Conservation (phyloP, 2,797 vertebrate genomes). For the Halcyon smyrnensis region DNA sequence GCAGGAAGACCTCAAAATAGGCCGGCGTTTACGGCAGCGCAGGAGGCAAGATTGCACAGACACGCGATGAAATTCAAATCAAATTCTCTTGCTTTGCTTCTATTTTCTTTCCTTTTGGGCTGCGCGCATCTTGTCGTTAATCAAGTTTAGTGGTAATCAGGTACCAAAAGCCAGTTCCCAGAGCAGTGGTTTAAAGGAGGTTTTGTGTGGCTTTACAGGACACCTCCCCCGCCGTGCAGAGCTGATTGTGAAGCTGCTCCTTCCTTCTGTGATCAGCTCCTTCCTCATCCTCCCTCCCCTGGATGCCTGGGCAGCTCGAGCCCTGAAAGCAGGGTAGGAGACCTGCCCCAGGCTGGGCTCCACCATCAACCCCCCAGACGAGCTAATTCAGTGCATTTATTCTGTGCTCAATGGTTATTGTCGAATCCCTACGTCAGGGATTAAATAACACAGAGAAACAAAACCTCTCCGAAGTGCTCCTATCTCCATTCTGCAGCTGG, state of each 20-base stretch:
- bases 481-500: neutral
- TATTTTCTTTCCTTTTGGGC: no score
- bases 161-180: neutral
- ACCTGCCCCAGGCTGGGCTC: neutral
- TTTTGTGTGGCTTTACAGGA: neutral
- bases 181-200: accelerated
- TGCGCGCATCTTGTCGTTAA: accelerated
- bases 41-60: neutral
- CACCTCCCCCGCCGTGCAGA: accelerated
- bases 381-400: accelerated
- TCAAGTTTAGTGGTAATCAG: neutral
- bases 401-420: accelerated
- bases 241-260: accelerated
- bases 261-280: neutral
- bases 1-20: neutral
- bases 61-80: neutral
- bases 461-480: neutral
- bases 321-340: neutral
- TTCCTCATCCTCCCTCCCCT: accelerated
- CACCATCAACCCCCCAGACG: neutral
- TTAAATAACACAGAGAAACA: neutral
- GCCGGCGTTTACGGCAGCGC: neutral
- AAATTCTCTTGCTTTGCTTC: neutral
- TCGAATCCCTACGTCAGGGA: neutral
- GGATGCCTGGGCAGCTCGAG: neutral